Evolutionary conservation across 2,888 invertebrate genomes (phyloP), one percentile per base, ranked within the genome.

Genomic region (Eudasyphora cyanicolor): DNA sequence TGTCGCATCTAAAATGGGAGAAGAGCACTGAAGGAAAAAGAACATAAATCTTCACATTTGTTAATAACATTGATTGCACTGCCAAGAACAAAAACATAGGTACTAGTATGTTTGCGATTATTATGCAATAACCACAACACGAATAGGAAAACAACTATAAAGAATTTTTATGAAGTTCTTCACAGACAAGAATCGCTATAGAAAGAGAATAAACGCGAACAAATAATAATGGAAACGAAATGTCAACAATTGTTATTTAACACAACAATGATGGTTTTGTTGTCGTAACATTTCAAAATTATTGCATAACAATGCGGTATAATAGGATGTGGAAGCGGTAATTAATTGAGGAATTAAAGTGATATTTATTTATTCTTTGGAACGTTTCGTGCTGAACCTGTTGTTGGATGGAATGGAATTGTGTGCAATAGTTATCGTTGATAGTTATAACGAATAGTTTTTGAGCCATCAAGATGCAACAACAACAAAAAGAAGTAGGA

Each of bases 161-260:
- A 17, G 67, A 71, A 70, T 51, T 42, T 62, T 67, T 54, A 51
- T 71, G 60, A 27, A 67, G 49, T 29, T 38, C 29, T 17, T 60
- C 19, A 24, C 14, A 27, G n/a, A n/a, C n/a, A n/a, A n/a, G n/a
- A n/a, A n/a, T 35, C 4, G 6, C 6, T 6, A 35, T 35, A 19
- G 3, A 62, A 62, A 64, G 42, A 64, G 19, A 24, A 12, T 8
- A 19, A 38, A 38, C 12, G 27, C 27, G 21, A 54, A 64, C 38
- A 64, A 7, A 19, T n/a, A 69, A 60, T 67, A 19, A 51, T 57
- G 27, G 42, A 81, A n/a, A 57, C 51, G 49, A 78, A 82, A 82
- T 82, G 79, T 76, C 82, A 82, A 38, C 38, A 8, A 29, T 35
- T 79, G 76, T 64, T 82, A 79, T 76, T 79, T 82, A 79, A 79